A percentile compares a stretch with the other conserved stretches of the same genome.
phyloP scores from a whole-genome alignment of 1,140 invertebrate species.

The Habropoda laboriosa region DNA sequence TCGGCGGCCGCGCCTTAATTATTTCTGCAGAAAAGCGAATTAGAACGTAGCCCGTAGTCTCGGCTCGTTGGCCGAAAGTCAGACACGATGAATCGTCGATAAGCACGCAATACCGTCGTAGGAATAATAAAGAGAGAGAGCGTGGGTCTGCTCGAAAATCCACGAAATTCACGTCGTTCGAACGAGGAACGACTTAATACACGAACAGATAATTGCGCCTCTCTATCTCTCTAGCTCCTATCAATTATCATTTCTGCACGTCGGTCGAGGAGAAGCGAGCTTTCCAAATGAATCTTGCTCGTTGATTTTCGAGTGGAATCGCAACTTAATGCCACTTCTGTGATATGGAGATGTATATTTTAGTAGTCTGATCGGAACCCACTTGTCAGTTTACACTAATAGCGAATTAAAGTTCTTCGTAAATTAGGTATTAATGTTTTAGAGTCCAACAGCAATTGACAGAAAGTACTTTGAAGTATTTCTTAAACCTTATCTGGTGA shows the following conservation, averaged over 20 bases:
- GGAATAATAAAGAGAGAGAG: background rate
- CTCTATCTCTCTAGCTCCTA: background rate
- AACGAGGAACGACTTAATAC: background rate
- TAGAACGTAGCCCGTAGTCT: background rate
- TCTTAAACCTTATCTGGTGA: too few species aligned
- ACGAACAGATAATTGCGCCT: background rate
- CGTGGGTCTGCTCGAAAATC: background rate
- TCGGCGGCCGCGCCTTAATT: constrained; percentile 39
- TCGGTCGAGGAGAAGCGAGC: background rate
- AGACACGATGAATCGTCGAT: constrained; percentile 49
- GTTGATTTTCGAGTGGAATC: too few species aligned
- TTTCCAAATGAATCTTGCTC: too few species aligned
- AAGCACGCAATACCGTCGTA: constrained; percentile 38
- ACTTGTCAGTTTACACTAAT: too few species aligned
- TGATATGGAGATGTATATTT: too few species aligned
- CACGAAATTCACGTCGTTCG: background rate
- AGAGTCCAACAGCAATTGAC: too few species aligned
- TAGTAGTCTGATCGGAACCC: too few species aligned
- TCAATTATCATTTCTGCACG: constrained; percentile 26
- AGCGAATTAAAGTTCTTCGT: too few species aligned
- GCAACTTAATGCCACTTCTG: too few species aligned
- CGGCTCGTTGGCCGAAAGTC: background rate
- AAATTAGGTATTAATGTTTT: too few species aligned
- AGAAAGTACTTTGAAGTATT: too few species aligned
- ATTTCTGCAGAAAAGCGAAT: constrained; percentile 35